A percentile compares a stretch with the other conserved stretches of the same genome.
Evolutionary conservation across 2,113 vertebrate genomes (phyloP).

Genomic region (Siphamia tubifer): DNA sequence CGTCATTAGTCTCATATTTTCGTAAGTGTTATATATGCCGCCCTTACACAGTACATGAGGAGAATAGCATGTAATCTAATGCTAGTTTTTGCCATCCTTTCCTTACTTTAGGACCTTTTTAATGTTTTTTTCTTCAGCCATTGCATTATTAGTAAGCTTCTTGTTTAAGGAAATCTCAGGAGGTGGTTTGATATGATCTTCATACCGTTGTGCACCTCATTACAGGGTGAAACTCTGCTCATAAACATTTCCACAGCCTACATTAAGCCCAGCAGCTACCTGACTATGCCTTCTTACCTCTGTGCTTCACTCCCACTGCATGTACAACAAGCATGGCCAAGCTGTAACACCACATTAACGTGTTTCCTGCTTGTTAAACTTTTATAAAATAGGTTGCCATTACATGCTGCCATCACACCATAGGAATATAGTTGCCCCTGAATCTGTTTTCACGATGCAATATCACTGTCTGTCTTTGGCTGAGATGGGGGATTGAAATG

Average conservation of each 20-base stretch:
- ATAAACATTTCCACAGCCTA: constrained; percentile 17
- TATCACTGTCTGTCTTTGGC: constrained; percentile 65
- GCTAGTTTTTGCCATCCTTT: constrained; percentile 52
- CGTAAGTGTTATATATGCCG: constrained; percentile 47
- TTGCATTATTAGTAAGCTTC: constrained; percentile 21
- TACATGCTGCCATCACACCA: constrained; percentile 59
- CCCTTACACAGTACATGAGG: constrained; percentile 26
- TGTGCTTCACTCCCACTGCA: constrained; percentile 67
- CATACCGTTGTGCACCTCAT: constrained; percentile 6
- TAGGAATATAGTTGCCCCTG: constrained; percentile 50
- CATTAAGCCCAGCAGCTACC: constrained; percentile 29
- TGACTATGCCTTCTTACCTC: constrained; percentile 61
- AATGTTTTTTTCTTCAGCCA: constrained; percentile 32
- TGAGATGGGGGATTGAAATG: constrained; percentile 30
- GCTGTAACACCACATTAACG: constrained; percentile 50
- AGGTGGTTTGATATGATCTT: constrained; percentile 17
- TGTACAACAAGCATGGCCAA: constrained; percentile 72
- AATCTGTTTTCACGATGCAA: constrained; percentile 65
- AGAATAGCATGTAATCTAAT: constrained; percentile 53
- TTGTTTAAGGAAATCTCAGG: not conserved
- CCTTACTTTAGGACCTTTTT: constrained; percentile 44
- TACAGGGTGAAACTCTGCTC: constrained; percentile 37
- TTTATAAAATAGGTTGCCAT: constrained; percentile 55
- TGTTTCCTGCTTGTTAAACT: constrained; percentile 57
- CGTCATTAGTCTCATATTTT: constrained; percentile 63